Base-by-base conservation (phyloP, 2,888 invertebrate species). In the Anthrax anthrax region DNA sequence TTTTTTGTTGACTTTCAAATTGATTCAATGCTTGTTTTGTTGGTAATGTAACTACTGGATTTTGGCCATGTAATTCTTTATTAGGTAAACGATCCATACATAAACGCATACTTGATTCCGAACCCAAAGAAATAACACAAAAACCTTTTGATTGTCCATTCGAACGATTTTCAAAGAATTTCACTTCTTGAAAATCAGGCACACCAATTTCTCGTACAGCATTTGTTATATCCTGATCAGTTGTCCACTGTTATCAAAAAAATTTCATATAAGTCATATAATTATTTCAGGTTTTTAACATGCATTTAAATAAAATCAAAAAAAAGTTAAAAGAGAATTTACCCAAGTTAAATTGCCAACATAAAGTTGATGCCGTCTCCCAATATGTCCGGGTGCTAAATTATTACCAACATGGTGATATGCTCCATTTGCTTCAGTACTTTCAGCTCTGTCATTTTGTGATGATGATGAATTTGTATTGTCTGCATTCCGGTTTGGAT, bases 71-170 rank as follows among this genome's bases (percentile, higher is more conserved):
- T 46, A 98, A 75, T 61, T 94, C 92, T 65, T 88, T 90, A 67
- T 91, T 89, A n/a, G 91, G 84, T 53, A 98, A 73, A 56, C 91
- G 82, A 55, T 98, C 97, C 78, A 97, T 79, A 50, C 94, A 84
- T 60, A 82, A 72, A 47, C 92, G 76, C 68, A 91, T 80, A 55
- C 95, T 94, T 53, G 80, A 76, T 60, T 97, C 96, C 0, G 95
- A 94, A 16, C 89, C 92, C 54, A 98, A 74, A 2, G 92, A 88
- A 55, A 97, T 83, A 43, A 96, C 86, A 65, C 96, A 97, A 72
- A 96, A 98, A 29, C 98, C 94, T 73, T 97, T 97, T 0, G 94
- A 95, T 69, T 96, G 96, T 23, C 97, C 97, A 73, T 97, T 97
- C 34, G 94, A 87, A 59, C 97, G 80, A 73, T 98, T 98, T 71